Evolutionary conservation across 2,797 vertebrate genomes (phyloP).

Genomic region (Chaunax sp.): DNA sequence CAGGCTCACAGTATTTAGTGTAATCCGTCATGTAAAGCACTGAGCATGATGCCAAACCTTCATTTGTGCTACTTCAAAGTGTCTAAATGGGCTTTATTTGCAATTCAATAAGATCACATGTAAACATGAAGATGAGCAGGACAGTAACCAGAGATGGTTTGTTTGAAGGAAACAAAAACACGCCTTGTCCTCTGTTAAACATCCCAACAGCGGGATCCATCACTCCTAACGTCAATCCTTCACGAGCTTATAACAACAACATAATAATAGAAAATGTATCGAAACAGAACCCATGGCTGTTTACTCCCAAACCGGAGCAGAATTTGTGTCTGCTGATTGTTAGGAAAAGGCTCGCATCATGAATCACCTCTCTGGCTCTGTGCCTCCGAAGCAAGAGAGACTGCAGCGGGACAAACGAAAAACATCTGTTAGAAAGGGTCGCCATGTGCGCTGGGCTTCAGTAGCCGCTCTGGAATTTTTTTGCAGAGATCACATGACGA

Average conservation of each 20-base stretch:
- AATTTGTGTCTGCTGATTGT: constrained; percentile 67
- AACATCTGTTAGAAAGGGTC: constrained; percentile 83
- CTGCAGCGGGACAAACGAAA: constrained; percentile 83
- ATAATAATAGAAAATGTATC: constrained; percentile 45
- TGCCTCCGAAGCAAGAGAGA: constrained; percentile 69
- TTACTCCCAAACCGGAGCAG: constrained; percentile 59
- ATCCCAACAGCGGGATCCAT: constrained; percentile 25
- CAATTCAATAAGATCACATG: not conserved
- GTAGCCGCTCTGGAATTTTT: constrained; percentile 77
- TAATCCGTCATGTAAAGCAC: constrained; percentile 17
- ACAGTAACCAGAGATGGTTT: constrained; percentile 32
- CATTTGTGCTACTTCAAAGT: constrained; percentile 1
- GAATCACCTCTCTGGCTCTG: constrained; percentile 82
- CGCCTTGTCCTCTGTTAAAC: constrained; percentile 2
- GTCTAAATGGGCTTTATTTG: constrained; percentile 4
- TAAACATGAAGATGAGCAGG: constrained; percentile 18
- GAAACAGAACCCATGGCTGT: constrained; percentile 58
- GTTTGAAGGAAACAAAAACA: constrained; percentile 13
- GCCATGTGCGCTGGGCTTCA: constrained; percentile 76
- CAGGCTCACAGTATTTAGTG: constrained; percentile 8
- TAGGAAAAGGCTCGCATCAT: constrained; percentile 77
- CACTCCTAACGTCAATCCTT: constrained; percentile 19
- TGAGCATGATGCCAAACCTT: constrained; percentile 6
- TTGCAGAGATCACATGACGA: constrained; percentile 77
- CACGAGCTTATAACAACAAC: constrained; percentile 39